Evolutionary conservation across 2,888 invertebrate species (phyloP), one percentile per base, ranked within the genome.

Genomic region (Horisme vitalbata): DNA sequence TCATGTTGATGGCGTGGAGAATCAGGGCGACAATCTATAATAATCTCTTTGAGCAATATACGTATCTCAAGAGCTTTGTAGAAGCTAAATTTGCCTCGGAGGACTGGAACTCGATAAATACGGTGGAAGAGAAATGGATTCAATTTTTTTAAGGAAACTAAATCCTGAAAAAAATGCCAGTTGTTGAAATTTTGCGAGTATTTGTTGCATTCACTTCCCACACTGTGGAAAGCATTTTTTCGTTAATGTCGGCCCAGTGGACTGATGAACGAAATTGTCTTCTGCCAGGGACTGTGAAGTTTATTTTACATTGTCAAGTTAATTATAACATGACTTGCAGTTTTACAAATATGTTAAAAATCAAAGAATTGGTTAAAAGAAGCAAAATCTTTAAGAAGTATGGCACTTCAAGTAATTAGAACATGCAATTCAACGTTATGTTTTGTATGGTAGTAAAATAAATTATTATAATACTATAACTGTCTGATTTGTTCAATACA

Each of bases 321-420:
- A 50, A 53, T 31, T 41, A 39, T 23, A 51, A 51, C 26, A 37
- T 51, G 51, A 51, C 47, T 44, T 53, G 45, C 44, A 51, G 46
- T 46, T 51, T 39, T n/a, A n/a, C n/a, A n/a, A n/a, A n/a, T 53
- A 53, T 24, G 38, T 24, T 26, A 38, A 38, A 20, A 24, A 26
- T 24, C 30, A 15, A 38, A 27, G 24, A 45, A 30, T 12, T 30
- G n/a, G 11, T 11, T 23, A 2, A 23, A 23, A 23, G 8, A 26
- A 35, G 8, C 4, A 33, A 26, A 26, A 15, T 26, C 23, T 23
- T 23, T n/a, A 7, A 24, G 10, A 35, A 26, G 21, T 21, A 28
- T 28, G 28, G 14, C 28, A 12, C 12, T 32, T 32, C 18, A 18
- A 32, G 32, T 32, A 14, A 27, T 27, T 27, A 10, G 27, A 27